Evolutionary conservation across 2,797 vertebrate genomes (phyloP), one percentile per base, ranked within the genome.

Genomic region (Ciconia nigra): DNA sequence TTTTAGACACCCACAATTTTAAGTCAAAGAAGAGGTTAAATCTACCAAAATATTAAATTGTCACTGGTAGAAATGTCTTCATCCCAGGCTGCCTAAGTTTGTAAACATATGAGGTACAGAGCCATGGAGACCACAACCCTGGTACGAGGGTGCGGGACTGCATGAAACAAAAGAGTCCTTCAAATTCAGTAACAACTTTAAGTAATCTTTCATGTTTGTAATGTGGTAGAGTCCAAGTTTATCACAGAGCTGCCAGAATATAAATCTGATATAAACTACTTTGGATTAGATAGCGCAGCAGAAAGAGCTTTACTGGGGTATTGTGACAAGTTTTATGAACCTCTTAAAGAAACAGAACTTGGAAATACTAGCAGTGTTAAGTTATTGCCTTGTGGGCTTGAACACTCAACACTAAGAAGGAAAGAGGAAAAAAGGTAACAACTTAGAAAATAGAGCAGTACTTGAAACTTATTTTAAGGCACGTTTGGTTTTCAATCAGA

Each of bases 211-310:
- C 93, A 74, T 79, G 78, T 81, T 96, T 87, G 90, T 49, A 90
- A 51, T 49, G 83, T 83, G 89, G 87, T 89, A 55, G 87, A 95
- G 94, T 89, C 92, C 87, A 96, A 92, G 92, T 96, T 95, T 95
- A 94, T 83, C 89, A 70, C 79, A 88, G 93, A 93, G 89, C 94
- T 92, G 94, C 93, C 97, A 96, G 90, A 93, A 93, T 61, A 82
- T 92, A 97, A 95, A 97, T 96, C 96, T 97, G 94, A 94, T 95
- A 95, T 61, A 96, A 97, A 96, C 84, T 82, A 91, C 93, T 95
- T 88, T 84, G 96, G 90, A 97, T 97, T 96, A 96, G 92, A 97
- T 81, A 94, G 76, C 17, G 6, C 51, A 90, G 89, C 61, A 97
- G 54, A 93, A 92, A 91, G 90, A 96, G 90, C 84, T 97, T 96